Evolutionary conservation across 2,113 vertebrate species (phyloP).

Genomic region (Ifrita kowaldi): DNA sequence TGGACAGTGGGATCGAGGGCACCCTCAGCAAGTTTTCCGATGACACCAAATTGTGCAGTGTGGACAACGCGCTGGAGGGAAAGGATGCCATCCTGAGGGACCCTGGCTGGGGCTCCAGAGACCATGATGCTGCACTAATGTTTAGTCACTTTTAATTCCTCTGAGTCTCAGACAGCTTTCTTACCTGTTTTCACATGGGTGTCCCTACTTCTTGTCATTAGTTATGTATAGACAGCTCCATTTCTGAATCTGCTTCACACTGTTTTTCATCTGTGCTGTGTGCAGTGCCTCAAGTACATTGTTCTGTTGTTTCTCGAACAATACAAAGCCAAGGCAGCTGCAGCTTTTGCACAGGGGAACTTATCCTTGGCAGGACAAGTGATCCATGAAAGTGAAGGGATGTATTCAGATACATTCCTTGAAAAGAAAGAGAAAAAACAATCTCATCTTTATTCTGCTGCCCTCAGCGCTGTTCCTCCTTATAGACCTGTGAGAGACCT

Average conservation of each 20-base stretch:
- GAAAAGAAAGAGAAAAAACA: background rate
- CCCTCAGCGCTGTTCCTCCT: background rate
- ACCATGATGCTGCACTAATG: background rate
- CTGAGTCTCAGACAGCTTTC: background rate
- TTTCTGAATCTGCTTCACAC: background rate
- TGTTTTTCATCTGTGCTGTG: background rate
- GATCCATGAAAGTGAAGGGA: background rate
- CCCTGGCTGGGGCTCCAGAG: background rate
- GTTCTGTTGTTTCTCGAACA: rapidly evolving
- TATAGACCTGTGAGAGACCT: background rate
- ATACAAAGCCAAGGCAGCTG: background rate
- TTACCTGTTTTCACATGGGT: background rate
- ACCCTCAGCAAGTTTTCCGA: no score
- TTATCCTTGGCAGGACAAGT: background rate
- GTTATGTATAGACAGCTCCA: background rate
- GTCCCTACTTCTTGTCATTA: background rate
- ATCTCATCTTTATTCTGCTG: slow-evolving; percentile 14
- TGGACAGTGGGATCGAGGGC: background rate
- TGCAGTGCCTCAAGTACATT: background rate
- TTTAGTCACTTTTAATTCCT: background rate
- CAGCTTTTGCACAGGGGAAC: background rate
- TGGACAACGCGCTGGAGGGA: rapidly evolving
- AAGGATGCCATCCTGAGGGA: background rate
- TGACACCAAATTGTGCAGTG: background rate
- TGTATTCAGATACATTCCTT: background rate